Conservation (phyloP, 2,888 invertebrate genomes). For the Euzophera pinguis region DNA sequence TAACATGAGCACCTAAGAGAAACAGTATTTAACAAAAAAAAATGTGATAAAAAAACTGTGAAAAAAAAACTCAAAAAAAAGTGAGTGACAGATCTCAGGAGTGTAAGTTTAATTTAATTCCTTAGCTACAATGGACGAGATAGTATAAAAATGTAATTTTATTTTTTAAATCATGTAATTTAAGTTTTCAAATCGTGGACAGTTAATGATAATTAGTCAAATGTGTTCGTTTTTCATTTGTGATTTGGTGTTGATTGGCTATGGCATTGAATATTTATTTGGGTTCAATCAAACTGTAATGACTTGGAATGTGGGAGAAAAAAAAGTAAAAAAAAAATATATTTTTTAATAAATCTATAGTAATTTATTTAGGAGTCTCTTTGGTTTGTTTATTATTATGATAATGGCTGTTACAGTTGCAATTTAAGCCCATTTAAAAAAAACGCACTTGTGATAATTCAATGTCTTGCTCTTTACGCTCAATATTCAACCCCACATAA, state of each 20-base stretch:
- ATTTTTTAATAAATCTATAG: too few species aligned
- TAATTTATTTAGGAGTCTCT: too few species aligned
- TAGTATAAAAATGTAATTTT: constrained; percentile 39
- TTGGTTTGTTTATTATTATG: too few species aligned
- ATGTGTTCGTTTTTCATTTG: constrained; percentile 39
- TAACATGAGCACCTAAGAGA: constrained; percentile 41
- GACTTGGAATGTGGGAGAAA: too few species aligned
- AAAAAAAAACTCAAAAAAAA: constrained; percentile 64
- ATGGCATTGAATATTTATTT: not conserved
- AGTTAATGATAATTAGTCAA: constrained; percentile 42
- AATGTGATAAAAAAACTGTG: constrained; percentile 74
- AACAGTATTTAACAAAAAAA: constrained; percentile 63
- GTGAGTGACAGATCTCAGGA: constrained; percentile 77
- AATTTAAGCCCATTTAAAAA: too few species aligned
- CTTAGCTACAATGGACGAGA: constrained; percentile 52
- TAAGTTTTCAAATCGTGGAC: constrained; percentile 22
- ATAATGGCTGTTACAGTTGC: too few species aligned
- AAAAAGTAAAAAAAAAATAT: too few species aligned
- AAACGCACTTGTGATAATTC: too few species aligned
- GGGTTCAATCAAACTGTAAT: too few species aligned
- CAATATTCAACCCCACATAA: too few species aligned
- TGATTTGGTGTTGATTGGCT: constrained; percentile 2
- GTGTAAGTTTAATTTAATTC: constrained; percentile 63
- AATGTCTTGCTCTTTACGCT: too few species aligned
- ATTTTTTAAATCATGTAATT: constrained; percentile 34